These are phyloP conservation scores for Pinctada fucata DNA, from an alignment of 2,888 invertebrate genomes.

Conservation along the genomic window DNA sequence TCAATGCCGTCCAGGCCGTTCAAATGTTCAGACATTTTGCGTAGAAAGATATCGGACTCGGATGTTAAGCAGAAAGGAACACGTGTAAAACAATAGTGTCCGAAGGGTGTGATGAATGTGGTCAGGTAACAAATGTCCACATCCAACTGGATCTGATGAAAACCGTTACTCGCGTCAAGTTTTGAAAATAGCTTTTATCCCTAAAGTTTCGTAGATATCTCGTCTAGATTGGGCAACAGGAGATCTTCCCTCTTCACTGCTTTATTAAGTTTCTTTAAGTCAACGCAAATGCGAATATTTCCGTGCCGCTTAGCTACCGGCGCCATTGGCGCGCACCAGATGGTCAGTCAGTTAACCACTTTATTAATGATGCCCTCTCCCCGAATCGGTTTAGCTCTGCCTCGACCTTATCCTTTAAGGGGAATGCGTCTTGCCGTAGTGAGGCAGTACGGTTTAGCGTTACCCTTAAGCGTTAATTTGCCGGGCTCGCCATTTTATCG, in stretches of 20 bases:
- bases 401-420: constrained; percentile 19
- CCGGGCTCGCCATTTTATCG: no score
- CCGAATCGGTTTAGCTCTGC: constrained; percentile 16
- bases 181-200: constrained; percentile 34
- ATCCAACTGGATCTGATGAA: constrained; percentile 40
- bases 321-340: constrained; percentile 17
- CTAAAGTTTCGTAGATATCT: constrained; percentile 34
- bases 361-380: constrained; percentile 15
- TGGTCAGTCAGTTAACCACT: constrained; percentile 12
- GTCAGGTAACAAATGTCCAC: constrained; percentile 31
- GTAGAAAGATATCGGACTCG: constrained; percentile 7
- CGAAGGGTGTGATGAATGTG: constrained; percentile 40
- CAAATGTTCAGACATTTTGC: background rate
- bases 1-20: no score
- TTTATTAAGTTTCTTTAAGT: constrained; percentile 27
- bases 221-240: background rate
- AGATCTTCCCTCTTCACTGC: constrained; percentile 38
- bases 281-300: constrained; percentile 38
- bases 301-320: constrained; percentile 16
- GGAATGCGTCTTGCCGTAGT: constrained; percentile 8
- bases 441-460: background rate
- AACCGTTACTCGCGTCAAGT: constrained; percentile 37
- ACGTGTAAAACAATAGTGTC: constrained; percentile 32
- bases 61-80: constrained; percentile 22
- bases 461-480: no score